These are phyloP conservation scores for Subanguina moxae DNA, from an alignment of 1,140 invertebrate genomes.

Conservation along the genomic window DNA sequence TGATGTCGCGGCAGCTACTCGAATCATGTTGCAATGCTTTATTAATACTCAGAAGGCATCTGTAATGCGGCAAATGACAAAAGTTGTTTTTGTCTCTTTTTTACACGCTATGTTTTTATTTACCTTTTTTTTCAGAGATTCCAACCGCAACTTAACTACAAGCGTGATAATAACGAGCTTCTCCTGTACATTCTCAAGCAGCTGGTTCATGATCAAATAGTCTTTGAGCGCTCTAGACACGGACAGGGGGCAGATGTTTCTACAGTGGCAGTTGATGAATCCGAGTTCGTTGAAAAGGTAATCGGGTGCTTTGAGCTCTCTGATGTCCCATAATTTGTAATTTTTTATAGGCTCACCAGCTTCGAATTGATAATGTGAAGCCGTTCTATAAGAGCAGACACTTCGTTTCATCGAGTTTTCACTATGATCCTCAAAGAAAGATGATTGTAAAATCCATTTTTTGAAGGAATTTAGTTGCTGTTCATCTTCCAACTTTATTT, in stretches of 20 bases:
- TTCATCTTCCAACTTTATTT: too few relatives aligned
- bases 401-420: conserved; percentile 83
- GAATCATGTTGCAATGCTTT: conserved; percentile 94
- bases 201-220: conserved; percentile 81
- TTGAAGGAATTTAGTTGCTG: neutral
- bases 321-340: conserved; percentile 1
- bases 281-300: conserved; percentile 81
- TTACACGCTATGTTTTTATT: neutral
- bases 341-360: conserved; percentile 73
- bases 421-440: conserved; percentile 76
- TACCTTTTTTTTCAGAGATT: conserved; percentile 70
- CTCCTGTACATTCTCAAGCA: conserved; percentile 91
- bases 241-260: conserved; percentile 31
- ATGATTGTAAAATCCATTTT: conserved; percentile 71
- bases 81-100: conserved; percentile 64
- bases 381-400: conserved; percentile 86
- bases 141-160: conserved; percentile 84
- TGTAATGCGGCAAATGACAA: conserved; percentile 90
- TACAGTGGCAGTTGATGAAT: conserved; percentile 79
- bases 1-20: conserved; percentile 85
- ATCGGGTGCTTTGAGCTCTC: too few relatives aligned
- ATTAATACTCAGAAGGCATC: conserved; percentile 97
- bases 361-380: conserved; percentile 82
- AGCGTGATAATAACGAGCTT: conserved; percentile 90
- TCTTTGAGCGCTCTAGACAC: conserved; percentile 69